A percentile compares a stretch with the other conserved stretches of the same genome.
Conservation (phyloP, 2,113 vertebrate genomes). For the Melozone crissalis region DNA sequence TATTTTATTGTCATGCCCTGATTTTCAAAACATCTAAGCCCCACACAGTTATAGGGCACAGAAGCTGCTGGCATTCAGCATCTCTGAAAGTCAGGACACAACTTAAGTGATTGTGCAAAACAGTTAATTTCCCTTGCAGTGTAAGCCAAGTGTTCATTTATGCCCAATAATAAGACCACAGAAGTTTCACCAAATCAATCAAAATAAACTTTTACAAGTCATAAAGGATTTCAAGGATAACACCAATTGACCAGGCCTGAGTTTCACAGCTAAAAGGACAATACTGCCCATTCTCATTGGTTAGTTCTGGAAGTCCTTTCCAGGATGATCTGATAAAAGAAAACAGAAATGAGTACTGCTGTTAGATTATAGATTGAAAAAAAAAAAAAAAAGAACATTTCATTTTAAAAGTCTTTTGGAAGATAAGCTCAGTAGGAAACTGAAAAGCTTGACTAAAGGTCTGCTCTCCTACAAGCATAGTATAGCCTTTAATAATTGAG, state of each 20-base stretch:
- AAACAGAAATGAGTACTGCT: background rate
- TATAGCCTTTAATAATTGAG: background rate
- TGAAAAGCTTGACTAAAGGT: background rate
- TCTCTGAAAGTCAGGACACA: slow-evolving; percentile 8
- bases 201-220: slow-evolving; percentile 74
- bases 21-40: slow-evolving; percentile 2
- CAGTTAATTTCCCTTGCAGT: slow-evolving; percentile 15
- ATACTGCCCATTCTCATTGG: slow-evolving; percentile 91
- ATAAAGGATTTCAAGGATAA: slow-evolving; percentile 87
- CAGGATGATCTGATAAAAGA: slow-evolving; percentile 85
- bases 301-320: slow-evolving; percentile 97
- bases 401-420: background rate
- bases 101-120: slow-evolving; percentile 1
- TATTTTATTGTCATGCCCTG: background rate
- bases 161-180: slow-evolving; percentile 31
- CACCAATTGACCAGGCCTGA: slow-evolving; percentile 92
- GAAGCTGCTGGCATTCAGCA: background rate
- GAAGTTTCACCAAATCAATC: slow-evolving; percentile 4
- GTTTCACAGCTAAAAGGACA: slow-evolving; percentile 97
- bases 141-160: slow-evolving; percentile 18
- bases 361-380: background rate
- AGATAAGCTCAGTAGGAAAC: background rate
- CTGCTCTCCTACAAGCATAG: background rate
- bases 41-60: background rate
- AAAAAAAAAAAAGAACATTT: background rate